Evolutionary conservation across 1,140 invertebrate genomes (phyloP).

Genomic region (Lepidurus arcticus): DNA sequence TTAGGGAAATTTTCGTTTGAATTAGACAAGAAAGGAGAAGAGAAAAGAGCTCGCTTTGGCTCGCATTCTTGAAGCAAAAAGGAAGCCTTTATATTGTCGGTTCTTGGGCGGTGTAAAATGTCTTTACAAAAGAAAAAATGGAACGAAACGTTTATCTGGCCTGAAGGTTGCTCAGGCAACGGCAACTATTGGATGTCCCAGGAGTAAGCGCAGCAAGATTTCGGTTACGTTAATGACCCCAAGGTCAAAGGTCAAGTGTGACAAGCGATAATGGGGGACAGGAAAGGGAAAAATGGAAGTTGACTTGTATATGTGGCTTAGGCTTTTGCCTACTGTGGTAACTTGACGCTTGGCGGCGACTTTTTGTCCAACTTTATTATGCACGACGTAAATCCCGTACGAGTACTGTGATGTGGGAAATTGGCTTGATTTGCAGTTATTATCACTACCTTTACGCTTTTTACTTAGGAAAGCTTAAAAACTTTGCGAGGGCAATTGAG

Average conservation of each 20-base stretch:
- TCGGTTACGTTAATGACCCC: conserved; percentile 21
- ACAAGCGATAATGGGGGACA: neutral
- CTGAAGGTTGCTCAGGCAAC: conserved; percentile 8
- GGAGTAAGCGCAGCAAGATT: conserved; percentile 5
- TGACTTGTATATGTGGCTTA: neutral
- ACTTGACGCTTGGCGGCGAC: neutral
- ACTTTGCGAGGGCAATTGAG: conserved; percentile 12
- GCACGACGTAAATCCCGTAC: neutral
- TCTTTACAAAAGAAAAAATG: conserved; percentile 4
- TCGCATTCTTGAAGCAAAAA: too few species aligned
- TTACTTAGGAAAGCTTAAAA: neutral
- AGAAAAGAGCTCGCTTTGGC: too few species aligned
- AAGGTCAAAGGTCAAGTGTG: conserved; percentile 9
- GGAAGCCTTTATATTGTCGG: too few species aligned
- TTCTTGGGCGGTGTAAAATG: too few species aligned
- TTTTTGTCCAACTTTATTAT: neutral
- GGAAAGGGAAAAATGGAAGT: neutral
- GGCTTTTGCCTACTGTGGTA: neutral
- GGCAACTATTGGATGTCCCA: neutral
- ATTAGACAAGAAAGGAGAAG: too few species aligned
- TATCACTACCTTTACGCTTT: neutral
- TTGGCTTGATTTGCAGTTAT: neutral
- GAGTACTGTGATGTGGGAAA: neutral
- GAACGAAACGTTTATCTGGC: neutral
- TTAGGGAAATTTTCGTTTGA: too few species aligned